Base-by-base conservation (phyloP, 2,888 invertebrate species). In the Trachelus troglodyta region DNA sequence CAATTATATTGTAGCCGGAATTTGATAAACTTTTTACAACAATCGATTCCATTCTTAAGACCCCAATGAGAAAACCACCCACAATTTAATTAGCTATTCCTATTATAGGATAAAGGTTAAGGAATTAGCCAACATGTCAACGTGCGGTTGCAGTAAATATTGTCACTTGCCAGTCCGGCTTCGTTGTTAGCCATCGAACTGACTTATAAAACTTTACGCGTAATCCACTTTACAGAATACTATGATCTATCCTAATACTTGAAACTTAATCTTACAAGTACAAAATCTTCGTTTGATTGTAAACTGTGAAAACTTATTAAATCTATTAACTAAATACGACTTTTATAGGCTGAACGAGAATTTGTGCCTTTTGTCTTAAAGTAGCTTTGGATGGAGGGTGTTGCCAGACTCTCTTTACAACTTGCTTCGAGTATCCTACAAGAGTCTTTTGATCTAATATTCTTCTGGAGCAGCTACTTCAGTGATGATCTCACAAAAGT, bases 361-460 rank as follows among this genome's bases (percentile, higher is more conserved):
- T 23, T 56, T 23, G 6, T 56, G 9, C 23, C 56, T 56, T 56
- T 56, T 56, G 23, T 56, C 56, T 15, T 56, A 23, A 56, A 56
- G 56, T 56, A 56, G 23, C 56, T 56, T 56, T 56, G 9, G 9
- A 2, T 9, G 15, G 2, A 56, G 56, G 56, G 23, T 56, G 23
- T 56, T 9, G 11, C 31, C 23, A 71, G 71, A 71, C 71, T 71
- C 71, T 71, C 34, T 30, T 31, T 71, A 71, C 6, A 71, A 71
- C 6, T 15, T 34, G 71, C 30, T 34, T 30, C 30, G 71, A 71
- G 71, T 71, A 71, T 71, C 33, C 6, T 30, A 33, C 71, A 33
- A 71, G 71, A 23, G 33, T 31, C 71, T 71, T 33, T n/a, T 33
- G 71, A 71, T 71, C 71, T 30, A 71, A 11, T 30, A 75, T 76